Evolutionary conservation across 2,888 invertebrate species (phyloP), one percentile per base, ranked within the genome.

Genomic region (Panzeria rudis): DNA sequence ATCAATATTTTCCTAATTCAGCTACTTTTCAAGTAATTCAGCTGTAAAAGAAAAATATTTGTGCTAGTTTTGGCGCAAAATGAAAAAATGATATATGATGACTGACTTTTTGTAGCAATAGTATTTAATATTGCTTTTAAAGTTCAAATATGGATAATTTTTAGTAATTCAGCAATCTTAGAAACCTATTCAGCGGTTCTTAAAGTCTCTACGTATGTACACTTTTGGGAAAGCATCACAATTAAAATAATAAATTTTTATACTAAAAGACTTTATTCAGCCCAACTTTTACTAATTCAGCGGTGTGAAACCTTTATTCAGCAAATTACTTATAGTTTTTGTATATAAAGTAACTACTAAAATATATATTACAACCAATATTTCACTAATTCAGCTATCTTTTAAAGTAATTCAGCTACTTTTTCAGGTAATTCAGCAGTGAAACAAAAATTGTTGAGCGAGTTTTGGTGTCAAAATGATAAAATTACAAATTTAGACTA

Each of bases 221-320:
- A n/a, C n/a, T n/a, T n/a, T n/a, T n/a, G n/a, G n/a, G n/a, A n/a
- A n/a, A n/a, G n/a, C n/a, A n/a, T n/a, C n/a, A n/a, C n/a, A n/a
- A n/a, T n/a, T n/a, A n/a, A n/a, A n/a, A n/a, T n/a, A n/a, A n/a
- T n/a, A n/a, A n/a, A n/a, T n/a, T n/a, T n/a, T n/a, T n/a, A n/a
- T n/a, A n/a, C n/a, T n/a, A n/a, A n/a, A n/a, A n/a, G n/a, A n/a
- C n/a, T n/a, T n/a, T n/a, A n/a, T n/a, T n/a, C n/a, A n/a, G n/a
- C n/a, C n/a, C n/a, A n/a, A n/a, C n/a, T n/a, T n/a, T n/a, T n/a
- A n/a, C n/a, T n/a, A n/a, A n/a, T n/a, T n/a, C n/a, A n/a, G n/a
- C n/a, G n/a, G n/a, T n/a, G n/a, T n/a, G n/a, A n/a, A n/a, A 17
- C 3, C 9, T n/a, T 15, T 17, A 59, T 76, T 66, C 47, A 56